Percentiles rank a stretch among this genome's conserved stretches.
Conservation (phyloP, 2,113 vertebrate genomes). For the Phaethornis superciliosus region DNA sequence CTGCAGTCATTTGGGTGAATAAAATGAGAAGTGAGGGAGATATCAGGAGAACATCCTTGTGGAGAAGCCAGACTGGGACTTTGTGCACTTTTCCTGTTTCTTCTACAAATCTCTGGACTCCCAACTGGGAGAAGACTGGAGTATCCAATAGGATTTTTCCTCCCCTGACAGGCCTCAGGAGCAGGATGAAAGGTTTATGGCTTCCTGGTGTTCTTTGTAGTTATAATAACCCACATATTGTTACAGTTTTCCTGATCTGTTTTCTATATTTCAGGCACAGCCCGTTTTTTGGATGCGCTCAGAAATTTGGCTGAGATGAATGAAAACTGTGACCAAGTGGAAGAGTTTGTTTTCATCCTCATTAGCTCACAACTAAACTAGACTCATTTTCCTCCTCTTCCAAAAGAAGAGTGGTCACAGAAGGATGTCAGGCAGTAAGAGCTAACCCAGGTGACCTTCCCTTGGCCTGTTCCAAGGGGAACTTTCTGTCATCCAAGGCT, state of each 20-base stretch:
- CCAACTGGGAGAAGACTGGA: background rate
- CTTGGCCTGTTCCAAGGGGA: background rate
- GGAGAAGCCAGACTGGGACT: background rate
- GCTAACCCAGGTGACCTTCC: background rate
- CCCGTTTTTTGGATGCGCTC: background rate
- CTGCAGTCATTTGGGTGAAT: background rate
- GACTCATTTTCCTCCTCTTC: background rate
- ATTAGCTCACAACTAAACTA: background rate
- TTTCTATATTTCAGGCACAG: background rate
- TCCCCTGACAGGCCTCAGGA: background rate
- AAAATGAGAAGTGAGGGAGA: background rate
- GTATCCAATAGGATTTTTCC: background rate
- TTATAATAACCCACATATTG: fast-evolving
- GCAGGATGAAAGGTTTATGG: fast-evolving
- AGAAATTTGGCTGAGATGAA: background rate
- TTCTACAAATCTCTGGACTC: background rate
- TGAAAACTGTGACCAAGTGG: background rate
- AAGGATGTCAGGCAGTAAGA: background rate
- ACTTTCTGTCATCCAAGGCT: background rate
- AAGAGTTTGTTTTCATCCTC: background rate
- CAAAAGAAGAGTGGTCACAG: background rate
- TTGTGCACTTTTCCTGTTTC: background rate
- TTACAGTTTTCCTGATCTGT: background rate
- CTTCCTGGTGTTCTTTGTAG: background rate
- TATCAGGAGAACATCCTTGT: background rate